Base-by-base conservation (phyloP, 2,888 invertebrate species). In the Incurvaria masculella region DNA sequence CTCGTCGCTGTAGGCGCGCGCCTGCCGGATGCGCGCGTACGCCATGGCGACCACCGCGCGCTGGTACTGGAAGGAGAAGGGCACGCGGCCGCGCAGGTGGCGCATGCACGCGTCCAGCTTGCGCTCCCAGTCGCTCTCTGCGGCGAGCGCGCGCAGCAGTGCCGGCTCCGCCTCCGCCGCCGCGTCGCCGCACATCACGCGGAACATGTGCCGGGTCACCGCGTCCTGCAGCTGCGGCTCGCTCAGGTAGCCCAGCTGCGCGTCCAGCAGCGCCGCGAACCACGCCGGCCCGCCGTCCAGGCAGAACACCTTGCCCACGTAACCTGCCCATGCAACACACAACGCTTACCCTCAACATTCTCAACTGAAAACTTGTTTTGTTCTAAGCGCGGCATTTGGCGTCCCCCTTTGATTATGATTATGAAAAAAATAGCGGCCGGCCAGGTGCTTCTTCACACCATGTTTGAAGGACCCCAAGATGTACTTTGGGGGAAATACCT, bases 281-380 rank as follows among this genome's bases (percentile, higher is more conserved):
- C 68, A 64, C 6, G 58, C 59, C 4, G 69, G 69, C 18, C 58
- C 55, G 39, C 62, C 63, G 2, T 71, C 71, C 19, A 70, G 47
- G 42, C 65, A 65, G 51, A 59, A 70, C 1, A 70, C 59, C 18
- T 62, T 65, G 19, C 69, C 69, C 8, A 14, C 14, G 68, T 84
- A 61, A 86, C 33, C 33, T 33, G 23, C n/a, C n/a, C n/a, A n/a
- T n/a, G n/a, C n/a, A n/a, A n/a, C n/a, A n/a, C n/a, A n/a, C n/a
- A n/a, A n/a, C n/a, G n/a, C n/a, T n/a, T n/a, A n/a, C n/a, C n/a
- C n/a, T n/a, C n/a, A n/a, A n/a, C n/a, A n/a, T n/a, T n/a, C n/a
- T n/a, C n/a, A n/a, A n/a, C n/a, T n/a, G n/a, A n/a, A n/a, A n/a
- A n/a, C n/a, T n/a, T n/a, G n/a, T n/a, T n/a, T n/a, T n/a, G n/a